These are phyloP conservation scores for Oreonectes daqikongensis DNA, from an alignment of 2,797 vertebrate species.

Conservation along the genomic window DNA sequence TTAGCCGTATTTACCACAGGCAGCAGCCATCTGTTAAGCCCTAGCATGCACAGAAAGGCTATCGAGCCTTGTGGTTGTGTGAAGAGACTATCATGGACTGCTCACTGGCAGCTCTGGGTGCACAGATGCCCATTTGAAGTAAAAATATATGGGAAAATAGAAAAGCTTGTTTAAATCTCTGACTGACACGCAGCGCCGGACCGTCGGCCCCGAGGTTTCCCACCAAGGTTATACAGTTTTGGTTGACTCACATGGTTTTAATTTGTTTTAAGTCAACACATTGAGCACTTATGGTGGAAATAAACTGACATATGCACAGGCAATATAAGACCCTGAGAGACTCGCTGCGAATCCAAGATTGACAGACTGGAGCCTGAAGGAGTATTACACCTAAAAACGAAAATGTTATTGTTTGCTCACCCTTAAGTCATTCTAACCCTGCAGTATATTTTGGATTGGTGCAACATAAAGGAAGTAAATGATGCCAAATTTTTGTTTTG, in stretches of 20 bases:
- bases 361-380: constrained; percentile 3
- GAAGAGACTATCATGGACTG: constrained; percentile 1
- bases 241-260: constrained; percentile 7
- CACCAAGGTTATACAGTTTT: constrained; percentile 5
- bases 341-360: neutral
- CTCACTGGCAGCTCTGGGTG: constrained; percentile 32
- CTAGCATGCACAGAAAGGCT: constrained; percentile 22
- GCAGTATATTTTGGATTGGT: neutral
- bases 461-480: neutral
- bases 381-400: neutral
- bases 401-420: neutral
- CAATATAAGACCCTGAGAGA: constrained; percentile 20
- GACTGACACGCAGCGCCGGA: constrained; percentile 13
- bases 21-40: constrained; percentile 48
- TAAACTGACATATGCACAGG: constrained; percentile 22
- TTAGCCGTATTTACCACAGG: constrained; percentile 42
- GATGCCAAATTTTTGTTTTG: neutral
- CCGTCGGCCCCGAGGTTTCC: neutral
- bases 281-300: constrained; percentile 22
- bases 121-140: constrained; percentile 31
- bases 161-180: neutral
- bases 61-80: constrained; percentile 20
- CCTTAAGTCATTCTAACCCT: neutral
- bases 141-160: constrained; percentile 19
- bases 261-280: constrained; percentile 28